Evolutionary conservation across 2,797 vertebrate genomes (phyloP), one percentile per base, ranked within the genome.

Genomic region (Sternotherus odoratus): DNA sequence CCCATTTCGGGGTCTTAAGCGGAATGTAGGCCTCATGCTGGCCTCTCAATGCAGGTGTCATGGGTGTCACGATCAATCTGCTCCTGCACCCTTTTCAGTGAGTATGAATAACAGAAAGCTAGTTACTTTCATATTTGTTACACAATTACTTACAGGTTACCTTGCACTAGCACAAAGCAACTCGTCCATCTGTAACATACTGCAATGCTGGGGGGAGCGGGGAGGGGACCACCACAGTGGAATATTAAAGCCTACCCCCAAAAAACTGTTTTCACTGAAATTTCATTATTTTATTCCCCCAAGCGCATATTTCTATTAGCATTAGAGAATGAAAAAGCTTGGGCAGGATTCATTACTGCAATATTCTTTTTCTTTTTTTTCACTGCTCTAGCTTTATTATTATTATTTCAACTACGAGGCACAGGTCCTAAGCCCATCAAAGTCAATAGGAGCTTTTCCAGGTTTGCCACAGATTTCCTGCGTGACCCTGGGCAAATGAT

Each of bases 361-460:
- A n/a, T 57, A 46, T 7, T 10, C 10, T 66, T 87, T 75, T 16
- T 56, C 4, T 51, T n/a, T 33, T 83, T 30, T 84, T 21, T 43
- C 53, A 13, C 8, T 50, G 28, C n/a, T 48, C 23, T 57, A 56
- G 23, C 43, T 15, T 77, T 49, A 49, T 49, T 49, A 49, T 49
- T 49, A 74, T 43, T 48, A 39, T 12, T 56, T 36, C 49, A 30
- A 39, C 50, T 66, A 36, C 15, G 28, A 19, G 0, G 0, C 19
- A 69, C n/a, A n/a, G 49, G 60, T 48, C 54, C 3, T 12, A 90
- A 87, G 33, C n/a, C 77, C 46, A 79, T 89, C 78, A 53, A 74
- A 43, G 53, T 28, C 24, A 28, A 49, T 16, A 69, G 66, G 66
- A 69, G 19, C 21, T 11, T 69, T 69, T 69, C 26, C 8, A 48